Evolutionary conservation across 2,888 invertebrate genomes (phyloP), one percentile per base, ranked within the genome.

Genomic region (Ariolimax columbianus): DNA sequence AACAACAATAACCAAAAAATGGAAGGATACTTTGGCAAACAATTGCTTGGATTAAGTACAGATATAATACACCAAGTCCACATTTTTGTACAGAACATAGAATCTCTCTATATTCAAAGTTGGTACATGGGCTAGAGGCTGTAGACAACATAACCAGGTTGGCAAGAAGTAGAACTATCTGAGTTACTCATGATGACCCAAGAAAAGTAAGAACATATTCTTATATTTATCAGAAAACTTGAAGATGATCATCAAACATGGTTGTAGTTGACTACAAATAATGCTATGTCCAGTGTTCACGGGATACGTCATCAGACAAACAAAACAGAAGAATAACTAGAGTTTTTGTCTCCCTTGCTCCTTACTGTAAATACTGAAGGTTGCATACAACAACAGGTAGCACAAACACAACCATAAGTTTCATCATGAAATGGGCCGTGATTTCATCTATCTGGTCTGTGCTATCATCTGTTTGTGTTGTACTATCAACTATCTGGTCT

Each of bases 41-140:
- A 40, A 72, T 26, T 72, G 72, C 72, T 72, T 38, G 4, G 72
- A 7, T 72, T 72, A 72, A 72, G 72, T 72, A 72, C 72, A 72
- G 9, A 4, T 40, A 38, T 72, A 23, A 30, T 40, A 26, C 19
- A 40, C 26, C 19, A 72, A 14, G 9, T 7, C 6, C 19, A 19
- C 9, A 40, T 40, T 7, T 33, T 66, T 40, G 11, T 72, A 40
- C 40, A 72, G 72, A 40, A 72, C 72, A 72, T 2, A 40, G 40
- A 38, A 11, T 38, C 11, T 9, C 23, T 26, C 30, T n/a, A n/a
- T 66, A 30, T 33, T 11, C 26, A 33, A 66, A 33, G 33, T 11
- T 14, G 0, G 30, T 7, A 66, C 66, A 66, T 66, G 11, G 30
- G 30, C 17, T 4, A 11, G 19, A 33, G 33, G 19, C 33, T 30